Evolutionary conservation across 2,888 invertebrate species (phyloP).

Genomic region (Celastrina argiolus): DNA sequence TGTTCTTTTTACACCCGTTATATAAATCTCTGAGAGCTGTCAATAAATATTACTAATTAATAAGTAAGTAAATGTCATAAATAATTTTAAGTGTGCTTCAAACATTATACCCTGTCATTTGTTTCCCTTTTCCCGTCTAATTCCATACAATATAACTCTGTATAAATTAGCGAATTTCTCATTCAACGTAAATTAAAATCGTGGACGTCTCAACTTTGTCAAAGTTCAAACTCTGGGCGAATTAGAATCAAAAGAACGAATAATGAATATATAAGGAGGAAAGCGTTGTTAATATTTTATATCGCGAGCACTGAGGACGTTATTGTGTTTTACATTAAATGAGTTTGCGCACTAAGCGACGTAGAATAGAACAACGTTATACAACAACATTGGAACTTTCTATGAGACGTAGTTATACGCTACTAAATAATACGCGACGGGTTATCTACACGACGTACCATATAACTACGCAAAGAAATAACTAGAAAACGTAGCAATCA

Average conservation of each 20-base stretch:
- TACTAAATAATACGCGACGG: no score
- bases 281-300: conserved; percentile 5
- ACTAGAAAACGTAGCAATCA: no score
- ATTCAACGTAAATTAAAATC: background rate
- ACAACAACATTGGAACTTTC: no score
- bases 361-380: no score
- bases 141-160: background rate
- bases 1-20: no score
- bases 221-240: conserved; percentile 1
- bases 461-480: no score
- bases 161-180: conserved; percentile 3
- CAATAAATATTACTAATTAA: background rate
- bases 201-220: background rate
- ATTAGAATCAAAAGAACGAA: conserved; percentile 2
- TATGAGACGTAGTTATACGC: no score
- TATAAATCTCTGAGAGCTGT: no score
- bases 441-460: no score
- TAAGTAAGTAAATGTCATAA: background rate
- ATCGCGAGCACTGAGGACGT: background rate
- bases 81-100: background rate
- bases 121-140: background rate
- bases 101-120: background rate
- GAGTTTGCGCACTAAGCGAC: background rate
- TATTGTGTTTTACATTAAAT: background rate
- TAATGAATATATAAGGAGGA: conserved; percentile 9